Evolutionary conservation across 2,113 vertebrate genomes (phyloP).

Genomic region (Actinemys pallida): DNA sequence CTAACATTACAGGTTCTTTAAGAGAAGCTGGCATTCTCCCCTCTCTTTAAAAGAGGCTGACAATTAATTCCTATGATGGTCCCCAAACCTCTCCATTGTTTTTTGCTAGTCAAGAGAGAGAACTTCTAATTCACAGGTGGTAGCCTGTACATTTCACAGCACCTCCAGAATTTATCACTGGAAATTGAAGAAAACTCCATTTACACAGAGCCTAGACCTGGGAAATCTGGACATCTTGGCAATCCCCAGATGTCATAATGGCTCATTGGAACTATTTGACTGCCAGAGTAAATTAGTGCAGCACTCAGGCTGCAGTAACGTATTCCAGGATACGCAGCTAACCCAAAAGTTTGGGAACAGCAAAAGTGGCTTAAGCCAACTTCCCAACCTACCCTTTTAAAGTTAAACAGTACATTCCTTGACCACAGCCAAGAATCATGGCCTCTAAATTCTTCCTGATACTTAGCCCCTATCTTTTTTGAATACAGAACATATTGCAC

Average conservation of each 20-base stretch:
- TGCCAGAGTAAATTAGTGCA: neutral
- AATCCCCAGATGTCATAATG: neutral
- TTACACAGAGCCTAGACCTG: neutral
- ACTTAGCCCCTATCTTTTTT: fast-evolving
- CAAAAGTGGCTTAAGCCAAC: neutral
- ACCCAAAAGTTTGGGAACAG: neutral
- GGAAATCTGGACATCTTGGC: no score
- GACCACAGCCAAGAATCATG: neutral
- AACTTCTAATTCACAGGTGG: neutral
- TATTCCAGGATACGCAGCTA: neutral
- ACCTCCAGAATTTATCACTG: neutral
- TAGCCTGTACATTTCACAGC: neutral
- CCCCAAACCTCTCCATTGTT: no score
- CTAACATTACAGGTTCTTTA: neutral
- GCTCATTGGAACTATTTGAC: neutral
- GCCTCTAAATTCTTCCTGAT: fast-evolving
- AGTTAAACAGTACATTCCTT: fast-evolving
- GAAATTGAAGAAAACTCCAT: neutral
- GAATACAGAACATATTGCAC: fast-evolving
- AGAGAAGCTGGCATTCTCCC: neutral
- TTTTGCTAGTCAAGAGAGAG: no score
- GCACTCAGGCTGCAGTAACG: neutral
- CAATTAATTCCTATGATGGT: no score
- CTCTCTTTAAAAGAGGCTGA: neutral
- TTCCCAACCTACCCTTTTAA: neutral